phyloP scores from a whole-genome alignment of 2,888 invertebrate species.

The Hedya salicella region DNA sequence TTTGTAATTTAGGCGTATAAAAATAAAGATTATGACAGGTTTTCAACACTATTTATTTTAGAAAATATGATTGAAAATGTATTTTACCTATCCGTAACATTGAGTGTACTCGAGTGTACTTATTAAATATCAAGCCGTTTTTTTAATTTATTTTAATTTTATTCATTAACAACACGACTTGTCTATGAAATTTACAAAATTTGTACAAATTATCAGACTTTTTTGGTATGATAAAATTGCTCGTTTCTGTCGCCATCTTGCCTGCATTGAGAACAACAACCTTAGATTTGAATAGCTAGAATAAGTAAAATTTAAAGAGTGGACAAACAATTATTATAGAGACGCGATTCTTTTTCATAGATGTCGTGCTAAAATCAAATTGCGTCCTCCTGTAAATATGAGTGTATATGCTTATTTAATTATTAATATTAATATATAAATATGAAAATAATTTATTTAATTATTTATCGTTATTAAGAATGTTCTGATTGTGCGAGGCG shows the following conservation, averaged over 20 bases:
- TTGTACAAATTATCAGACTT: too few species aligned
- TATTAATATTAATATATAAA: conserved; percentile 35
- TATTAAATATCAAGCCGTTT: too few species aligned
- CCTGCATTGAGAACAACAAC: conserved; percentile 30
- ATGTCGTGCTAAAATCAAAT: conserved; percentile 30
- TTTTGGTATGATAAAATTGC: conserved; percentile 2
- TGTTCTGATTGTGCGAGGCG: conserved; percentile 5
- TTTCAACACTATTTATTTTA: too few species aligned
- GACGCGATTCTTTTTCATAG: conserved; percentile 1
- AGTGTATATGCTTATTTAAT: conserved; percentile 43
- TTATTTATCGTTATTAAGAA: conserved; percentile 38
- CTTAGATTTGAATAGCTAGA: conserved; percentile 1
- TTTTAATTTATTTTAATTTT: too few species aligned
- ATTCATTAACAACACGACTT: too few species aligned
- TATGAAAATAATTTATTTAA: conserved; percentile 37
- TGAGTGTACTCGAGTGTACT: too few species aligned
- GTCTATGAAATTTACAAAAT: too few species aligned
- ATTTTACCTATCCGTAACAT: too few species aligned
- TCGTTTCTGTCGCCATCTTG: conserved; percentile 39
- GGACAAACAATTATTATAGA: conserved; percentile 16
- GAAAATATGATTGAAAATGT: too few species aligned
- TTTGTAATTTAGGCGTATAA: too few species aligned
- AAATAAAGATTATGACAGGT: too few species aligned
- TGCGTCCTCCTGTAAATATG: conserved; percentile 41
- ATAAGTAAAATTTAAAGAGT: conserved; percentile 22